Evolutionary conservation across 2,797 vertebrate species (phyloP), one percentile per base, ranked within the genome.

Genomic region (Syngnathus acus): DNA sequence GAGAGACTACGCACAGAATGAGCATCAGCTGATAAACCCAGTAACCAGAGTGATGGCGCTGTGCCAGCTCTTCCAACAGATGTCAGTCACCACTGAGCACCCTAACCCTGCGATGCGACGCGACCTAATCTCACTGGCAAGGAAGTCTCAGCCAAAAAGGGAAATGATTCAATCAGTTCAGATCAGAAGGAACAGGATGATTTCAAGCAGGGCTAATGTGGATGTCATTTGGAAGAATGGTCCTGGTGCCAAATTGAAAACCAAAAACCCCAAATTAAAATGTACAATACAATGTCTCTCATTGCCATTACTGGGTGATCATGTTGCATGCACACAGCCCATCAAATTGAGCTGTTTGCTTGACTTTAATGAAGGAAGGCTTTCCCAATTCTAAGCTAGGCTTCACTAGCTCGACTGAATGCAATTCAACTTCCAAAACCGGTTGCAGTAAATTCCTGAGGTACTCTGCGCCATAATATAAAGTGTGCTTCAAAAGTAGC

Each of bases 21-120:
- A 84, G 75, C 79, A 79, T 87, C 82, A 82, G 84, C 82, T 88
- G 79, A 84, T 84, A 80, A 84, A 86, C 86, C 81, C 82, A 79
- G 70, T 78, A 77, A 83, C 78, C 58, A 63, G 78, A 76, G 84
- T 47, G 81, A 86, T 79, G 88, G 86, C 84, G n/a, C 13, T 0
- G 1, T 1, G 74, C 88, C 86, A 86, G 65, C 62, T 71, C 69
- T 79, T 81, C 53, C 7, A 78, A 71, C 76, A 76, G 83, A 87
- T 81, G 85, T 84, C 85, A 89, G 85, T 84, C 85, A 89, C 73
- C 75, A 70, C 78, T 71, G 77, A 68, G 78, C 71, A 66, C 76
- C 76, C 67, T 47, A 23, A 23, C 74, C 69, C 71, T 23, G 26
- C 26, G 26, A 32, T 23, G 53, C 79, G 75, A 76, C 69, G 53